Percentiles rank a stretch among this genome's conserved stretches.
Evolutionary conservation across 2,888 invertebrate genomes (phyloP).

Genomic region (Diarsia mendica): DNA sequence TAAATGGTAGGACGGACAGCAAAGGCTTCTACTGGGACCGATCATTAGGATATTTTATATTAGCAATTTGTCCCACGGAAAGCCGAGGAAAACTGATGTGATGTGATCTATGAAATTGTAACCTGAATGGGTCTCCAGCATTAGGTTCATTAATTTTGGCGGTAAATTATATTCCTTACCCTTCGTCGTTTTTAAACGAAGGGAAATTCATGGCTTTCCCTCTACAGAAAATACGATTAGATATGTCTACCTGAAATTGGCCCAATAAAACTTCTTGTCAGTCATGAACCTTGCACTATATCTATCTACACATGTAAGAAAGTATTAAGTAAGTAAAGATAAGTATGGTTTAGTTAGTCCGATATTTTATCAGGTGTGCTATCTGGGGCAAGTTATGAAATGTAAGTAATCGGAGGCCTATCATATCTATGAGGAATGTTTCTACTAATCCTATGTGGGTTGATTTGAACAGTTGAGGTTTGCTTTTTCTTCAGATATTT

Average conservation of each 20-base stretch:
- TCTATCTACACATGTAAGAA: constrained; percentile 19
- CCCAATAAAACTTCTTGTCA: constrained; percentile 41
- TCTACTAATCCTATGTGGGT: neutral
- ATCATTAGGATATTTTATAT: too few species aligned
- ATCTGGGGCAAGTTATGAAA: constrained; percentile 53
- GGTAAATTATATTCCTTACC: neutral
- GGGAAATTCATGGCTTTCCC: neutral
- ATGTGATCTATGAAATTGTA: neutral
- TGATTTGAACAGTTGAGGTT: neutral
- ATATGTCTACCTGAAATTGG: neutral
- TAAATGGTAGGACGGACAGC: neutral
- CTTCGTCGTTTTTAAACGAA: neutral
- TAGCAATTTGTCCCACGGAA: neutral
- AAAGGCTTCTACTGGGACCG: too few species aligned
- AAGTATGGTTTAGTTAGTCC: neutral
- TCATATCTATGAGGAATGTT: constrained; percentile 14
- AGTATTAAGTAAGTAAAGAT: constrained; percentile 11
- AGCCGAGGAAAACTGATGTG: neutral
- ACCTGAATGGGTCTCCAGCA: too few species aligned
- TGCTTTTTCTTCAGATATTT: too few species aligned
- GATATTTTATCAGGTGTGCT: constrained; percentile 60
- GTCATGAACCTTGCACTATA: constrained; percentile 34
- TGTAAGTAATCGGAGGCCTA: neutral
- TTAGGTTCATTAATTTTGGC: neutral
- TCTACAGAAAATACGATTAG: neutral